Percentiles rank a stretch among this genome's conserved stretches.
Conservation (phyloP, 2,113 vertebrate species). For the Gobio gobio region DNA sequence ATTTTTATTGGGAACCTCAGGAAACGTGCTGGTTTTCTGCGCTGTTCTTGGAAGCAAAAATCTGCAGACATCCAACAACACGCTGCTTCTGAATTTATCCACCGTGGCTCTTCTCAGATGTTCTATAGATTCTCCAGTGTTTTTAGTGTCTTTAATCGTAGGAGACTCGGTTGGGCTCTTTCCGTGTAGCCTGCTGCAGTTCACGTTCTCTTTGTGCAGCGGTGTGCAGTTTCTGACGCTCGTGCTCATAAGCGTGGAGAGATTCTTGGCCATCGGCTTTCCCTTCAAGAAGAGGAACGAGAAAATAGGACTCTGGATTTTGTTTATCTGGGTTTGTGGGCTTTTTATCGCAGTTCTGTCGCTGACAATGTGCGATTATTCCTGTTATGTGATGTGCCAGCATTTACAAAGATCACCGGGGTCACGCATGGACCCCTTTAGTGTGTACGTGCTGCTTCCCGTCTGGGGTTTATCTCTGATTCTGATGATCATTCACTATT, state of each 20-base stretch:
- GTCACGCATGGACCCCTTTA: constrained; percentile 56
- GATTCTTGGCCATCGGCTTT: constrained; percentile 67
- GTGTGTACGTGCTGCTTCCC: constrained; percentile 65
- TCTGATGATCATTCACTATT: constrained; percentile 66
- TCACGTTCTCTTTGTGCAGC: constrained; percentile 69
- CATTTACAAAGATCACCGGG: neutral
- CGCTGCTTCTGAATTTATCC: constrained; percentile 66
- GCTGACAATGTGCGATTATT: constrained; percentile 55
- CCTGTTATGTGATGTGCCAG: constrained; percentile 62
- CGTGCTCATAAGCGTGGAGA: constrained; percentile 71
- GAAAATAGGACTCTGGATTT: constrained; percentile 62
- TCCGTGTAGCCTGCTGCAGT: constrained; percentile 65
- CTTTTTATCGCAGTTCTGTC: constrained; percentile 57
- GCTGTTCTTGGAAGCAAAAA: constrained; percentile 62
- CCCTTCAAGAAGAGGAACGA: constrained; percentile 63
- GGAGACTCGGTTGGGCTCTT: constrained; percentile 38
- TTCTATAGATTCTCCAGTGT: constrained; percentile 63
- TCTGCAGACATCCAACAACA: constrained; percentile 66
- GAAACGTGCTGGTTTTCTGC: constrained; percentile 70
- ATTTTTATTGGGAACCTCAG: constrained; percentile 55
- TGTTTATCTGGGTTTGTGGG: constrained; percentile 62
- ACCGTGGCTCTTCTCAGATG: constrained; percentile 68
- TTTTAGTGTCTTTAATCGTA: constrained; percentile 60
- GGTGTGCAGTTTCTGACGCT: constrained; percentile 70
- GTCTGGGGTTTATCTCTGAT: constrained; percentile 63